phyloP scores from a whole-genome alignment of 1,140 invertebrate genomes.

The Drosophila nigromelanica region DNA sequence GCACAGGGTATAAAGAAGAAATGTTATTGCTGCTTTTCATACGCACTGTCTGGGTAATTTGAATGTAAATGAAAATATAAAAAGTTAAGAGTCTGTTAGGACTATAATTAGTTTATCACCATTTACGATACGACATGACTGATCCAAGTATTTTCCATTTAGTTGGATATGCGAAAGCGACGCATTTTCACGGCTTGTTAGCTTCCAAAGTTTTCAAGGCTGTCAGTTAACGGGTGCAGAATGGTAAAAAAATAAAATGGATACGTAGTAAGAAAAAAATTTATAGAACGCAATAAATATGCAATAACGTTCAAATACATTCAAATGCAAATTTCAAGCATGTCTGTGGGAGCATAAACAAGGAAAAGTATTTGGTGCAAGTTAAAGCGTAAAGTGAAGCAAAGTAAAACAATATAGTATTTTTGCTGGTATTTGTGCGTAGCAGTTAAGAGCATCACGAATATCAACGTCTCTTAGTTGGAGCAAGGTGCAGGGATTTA shows the following conservation, averaged over 20 bases:
- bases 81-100: background rate
- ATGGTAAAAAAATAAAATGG: background rate
- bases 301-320: background rate
- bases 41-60: background rate
- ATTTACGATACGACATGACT: background rate
- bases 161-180: background rate
- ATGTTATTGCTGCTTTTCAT: background rate
- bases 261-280: background rate
- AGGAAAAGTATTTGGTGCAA: background rate
- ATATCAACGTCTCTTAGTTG: background rate
- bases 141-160: slow-evolving; percentile 7
- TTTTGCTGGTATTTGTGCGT: background rate
- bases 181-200: slow-evolving; percentile 6
- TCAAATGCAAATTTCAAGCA: background rate
- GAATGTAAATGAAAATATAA: background rate
- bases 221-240: background rate
- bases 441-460: background rate
- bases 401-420: background rate
- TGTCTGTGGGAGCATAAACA: background rate
- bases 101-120: background rate
- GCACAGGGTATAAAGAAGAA: background rate
- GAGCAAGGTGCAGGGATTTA: background rate
- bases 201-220: background rate
- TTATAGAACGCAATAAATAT: background rate
- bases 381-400: background rate